Base-by-base conservation (phyloP, 2,113 vertebrate species). In the Fregata magnificens region DNA sequence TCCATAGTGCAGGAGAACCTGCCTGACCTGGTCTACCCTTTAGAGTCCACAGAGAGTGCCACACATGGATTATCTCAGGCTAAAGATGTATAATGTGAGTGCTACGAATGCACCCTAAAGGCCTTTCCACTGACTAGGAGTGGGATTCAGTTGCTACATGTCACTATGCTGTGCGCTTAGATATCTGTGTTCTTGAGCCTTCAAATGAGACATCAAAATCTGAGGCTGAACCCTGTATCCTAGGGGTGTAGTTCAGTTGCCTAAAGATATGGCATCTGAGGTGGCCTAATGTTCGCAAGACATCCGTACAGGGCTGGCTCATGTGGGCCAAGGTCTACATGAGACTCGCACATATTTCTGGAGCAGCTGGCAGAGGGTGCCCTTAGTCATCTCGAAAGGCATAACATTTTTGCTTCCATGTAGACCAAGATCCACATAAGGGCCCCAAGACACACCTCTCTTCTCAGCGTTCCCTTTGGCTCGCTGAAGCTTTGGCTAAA, bases 331-430 rank as follows among this genome's bases (percentile, higher is more conserved):
- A 70, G 29, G 20, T 53, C 69, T 65, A 16, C 11, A 10, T 12
- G 34, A 65, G 50, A 40, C 21, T 65, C 1, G 0, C 52, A 34
- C 5, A 1, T 78, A 40, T 45, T 82, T 82, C 56, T 86, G 63
- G 44, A 80, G 36, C 38, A 78, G 34, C 34, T 78, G 29, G 44
- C 44, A 59, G 38, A 62, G 56, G 13, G 31, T 65, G 22, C 31
- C 38, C 38, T 36, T 15, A 28, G 22, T 11, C 12, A 45, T 32
- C n/a, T 67, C 55, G 20, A 32, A 86, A n/a, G 14, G 14, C 6
- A 3, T 28, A 45, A 44, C 0, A 2, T 13, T 36, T 82, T 85
- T 76, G 32, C 31, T 61, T 55, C 36, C 20, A 34, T 0, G 1
- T 26, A 47, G 50, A 59, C 12, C 45, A 49, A 34, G 77, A 42